A percentile compares a stretch with the other conserved stretches of the same genome.
Conservation (phyloP, 2,888 invertebrate species). For the Drosophila mimetica region DNA sequence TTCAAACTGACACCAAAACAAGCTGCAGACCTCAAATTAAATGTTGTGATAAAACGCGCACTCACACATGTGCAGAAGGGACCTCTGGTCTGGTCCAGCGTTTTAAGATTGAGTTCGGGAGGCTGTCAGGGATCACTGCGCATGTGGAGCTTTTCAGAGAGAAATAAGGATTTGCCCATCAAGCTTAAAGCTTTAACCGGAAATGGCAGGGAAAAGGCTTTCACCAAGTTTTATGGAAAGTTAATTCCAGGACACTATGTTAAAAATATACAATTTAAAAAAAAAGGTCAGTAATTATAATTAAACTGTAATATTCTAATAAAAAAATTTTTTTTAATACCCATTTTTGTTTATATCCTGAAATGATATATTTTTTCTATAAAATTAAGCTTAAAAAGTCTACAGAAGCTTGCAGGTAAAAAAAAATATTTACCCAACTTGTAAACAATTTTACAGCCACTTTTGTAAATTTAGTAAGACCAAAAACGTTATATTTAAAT, state of each 20-base stretch:
- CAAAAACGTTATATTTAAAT: not conserved
- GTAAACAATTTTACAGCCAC: no score
- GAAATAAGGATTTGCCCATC: not conserved
- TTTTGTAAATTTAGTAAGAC: not conserved
- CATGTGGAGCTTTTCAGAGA: constrained; percentile 27
- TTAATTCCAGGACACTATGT: no score
- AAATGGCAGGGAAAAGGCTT: not conserved
- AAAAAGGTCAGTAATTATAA: no score
- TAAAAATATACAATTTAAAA: no score
- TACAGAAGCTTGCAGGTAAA: no score
- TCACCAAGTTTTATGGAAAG: not conserved
- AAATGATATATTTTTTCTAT: not conserved
- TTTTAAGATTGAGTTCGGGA: constrained; percentile 25
- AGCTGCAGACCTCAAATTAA: constrained; percentile 37
- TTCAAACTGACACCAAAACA: constrained; percentile 78
- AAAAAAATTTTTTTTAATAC: no score
- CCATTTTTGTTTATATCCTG: no score
- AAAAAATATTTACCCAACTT: not conserved
- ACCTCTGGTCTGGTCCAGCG: constrained; percentile 37
- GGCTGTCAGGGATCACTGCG: constrained; percentile 15
- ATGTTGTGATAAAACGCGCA: constrained; percentile 67
- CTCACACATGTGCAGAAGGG: constrained; percentile 28
- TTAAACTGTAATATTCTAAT: no score
- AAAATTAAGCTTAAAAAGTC: not conserved
- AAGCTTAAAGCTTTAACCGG: constrained; percentile 8